Evolutionary conservation across 2,797 vertebrate genomes (phyloP).

Genomic region (Rhabdophis nuchalis): DNA sequence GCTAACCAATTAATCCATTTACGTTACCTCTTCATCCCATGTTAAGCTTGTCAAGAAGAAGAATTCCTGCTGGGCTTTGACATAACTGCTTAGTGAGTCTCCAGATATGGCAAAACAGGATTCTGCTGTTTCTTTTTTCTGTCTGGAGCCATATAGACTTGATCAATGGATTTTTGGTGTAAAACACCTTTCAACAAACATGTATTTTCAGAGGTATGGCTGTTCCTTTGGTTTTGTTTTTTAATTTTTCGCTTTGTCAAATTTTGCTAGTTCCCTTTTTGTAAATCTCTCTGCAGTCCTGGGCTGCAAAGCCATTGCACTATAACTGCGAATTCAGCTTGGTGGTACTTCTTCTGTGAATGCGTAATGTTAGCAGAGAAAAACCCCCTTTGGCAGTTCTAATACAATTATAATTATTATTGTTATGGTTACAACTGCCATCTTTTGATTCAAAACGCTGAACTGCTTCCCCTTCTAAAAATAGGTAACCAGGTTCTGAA

Average conservation of each 20-base stretch:
- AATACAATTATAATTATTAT: conserved; percentile 30
- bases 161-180: conserved; percentile 93
- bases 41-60: conserved; percentile 78
- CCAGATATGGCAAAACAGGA: conserved; percentile 57
- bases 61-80: conserved; percentile 72
- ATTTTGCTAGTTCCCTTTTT: conserved; percentile 71
- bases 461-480: conserved; percentile 57
- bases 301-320: conserved; percentile 76
- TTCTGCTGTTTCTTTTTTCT: conserved; percentile 65
- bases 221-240: conserved; percentile 48
- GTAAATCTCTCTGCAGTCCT: conserved; percentile 70
- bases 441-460: conserved; percentile 62
- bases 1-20: conserved; percentile 71
- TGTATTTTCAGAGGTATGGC: conserved; percentile 72
- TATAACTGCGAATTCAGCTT: conserved; percentile 68
- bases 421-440: conserved; percentile 65
- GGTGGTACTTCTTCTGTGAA: conserved; percentile 74
- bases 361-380: conserved; percentile 67
- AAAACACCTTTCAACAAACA: conserved; percentile 82
- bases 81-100: conserved; percentile 68
- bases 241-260: conserved; percentile 53
- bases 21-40: conserved; percentile 73
- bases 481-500: conserved; percentile 41
- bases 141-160: conserved; percentile 72
- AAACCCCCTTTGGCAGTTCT: conserved; percentile 60